A percentile compares a stretch with the other conserved stretches of the same genome.
These are phyloP conservation scores for Ochropleura leucogaster DNA, from an alignment of 2,888 invertebrate species.

Conservation along the genomic window DNA sequence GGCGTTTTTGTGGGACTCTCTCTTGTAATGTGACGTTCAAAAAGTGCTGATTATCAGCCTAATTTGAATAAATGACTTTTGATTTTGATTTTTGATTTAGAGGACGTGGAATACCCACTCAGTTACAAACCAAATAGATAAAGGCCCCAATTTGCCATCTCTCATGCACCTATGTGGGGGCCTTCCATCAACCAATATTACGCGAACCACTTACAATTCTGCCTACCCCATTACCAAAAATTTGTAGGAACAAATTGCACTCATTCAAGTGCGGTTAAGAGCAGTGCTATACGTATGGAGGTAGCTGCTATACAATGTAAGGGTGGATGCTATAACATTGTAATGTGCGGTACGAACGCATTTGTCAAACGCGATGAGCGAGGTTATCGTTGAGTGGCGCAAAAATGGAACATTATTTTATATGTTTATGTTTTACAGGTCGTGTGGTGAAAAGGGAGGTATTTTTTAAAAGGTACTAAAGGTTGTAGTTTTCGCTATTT, in stretches of 20 bases:
- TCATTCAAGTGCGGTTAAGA: conserved; percentile 47
- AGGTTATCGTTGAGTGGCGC: conserved; percentile 43
- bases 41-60: too few relatives aligned
- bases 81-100: too few relatives aligned
- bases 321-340: conserved; percentile 30
- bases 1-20: too few relatives aligned
- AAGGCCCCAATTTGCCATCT: not conserved
- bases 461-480: not conserved
- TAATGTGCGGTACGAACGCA: conserved; percentile 57
- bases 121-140: not conserved
- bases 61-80: too few relatives aligned
- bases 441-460: not conserved
- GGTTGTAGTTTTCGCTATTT: not conserved
- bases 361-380: conserved; percentile 55
- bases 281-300: conserved; percentile 26
- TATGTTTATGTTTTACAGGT: conserved; percentile 19
- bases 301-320: not conserved
- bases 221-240: conserved; percentile 17
- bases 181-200: not conserved
- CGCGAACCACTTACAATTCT: conserved; percentile 11
- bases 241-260: conserved; percentile 48
- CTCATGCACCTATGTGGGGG: not conserved
- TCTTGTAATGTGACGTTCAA: too few relatives aligned
- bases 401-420: conserved; percentile 38
- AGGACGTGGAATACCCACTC: too few relatives aligned